Evolutionary conservation across 2,113 vertebrate genomes (phyloP).

Genomic region (Entelurus aequoreus): DNA sequence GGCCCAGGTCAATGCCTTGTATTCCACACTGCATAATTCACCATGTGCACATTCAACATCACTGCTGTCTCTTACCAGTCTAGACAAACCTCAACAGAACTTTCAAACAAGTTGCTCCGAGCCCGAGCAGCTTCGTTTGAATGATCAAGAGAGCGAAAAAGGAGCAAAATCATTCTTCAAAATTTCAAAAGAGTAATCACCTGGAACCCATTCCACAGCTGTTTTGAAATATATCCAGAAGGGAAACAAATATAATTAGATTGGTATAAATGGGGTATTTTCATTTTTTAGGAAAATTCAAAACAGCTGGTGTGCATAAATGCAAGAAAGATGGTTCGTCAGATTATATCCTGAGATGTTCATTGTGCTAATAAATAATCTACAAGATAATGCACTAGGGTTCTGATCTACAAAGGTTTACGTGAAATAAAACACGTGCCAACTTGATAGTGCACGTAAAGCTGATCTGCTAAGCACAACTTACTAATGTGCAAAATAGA

Average conservation of each 20-base stretch:
- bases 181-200: constrained; percentile 53
- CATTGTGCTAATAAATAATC: not conserved
- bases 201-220: constrained; percentile 66
- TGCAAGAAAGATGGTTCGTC: constrained; percentile 40
- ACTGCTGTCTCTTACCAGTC: not conserved
- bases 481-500: too few relatives aligned
- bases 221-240: constrained; percentile 24
- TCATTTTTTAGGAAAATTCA: constrained; percentile 43
- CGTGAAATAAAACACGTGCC: too few relatives aligned
- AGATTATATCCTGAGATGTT: constrained; percentile 24
- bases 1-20: constrained; percentile 5
- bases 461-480: too few relatives aligned
- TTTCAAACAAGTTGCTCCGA: too few relatives aligned
- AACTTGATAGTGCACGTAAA: too few relatives aligned
- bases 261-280: constrained; percentile 25
- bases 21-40: constrained; percentile 12
- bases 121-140: too few relatives aligned
- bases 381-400: not conserved
- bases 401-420: too few relatives aligned
- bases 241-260: constrained; percentile 29
- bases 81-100: constrained; percentile 1
- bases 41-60: constrained; percentile 3
- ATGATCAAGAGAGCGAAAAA: constrained; percentile 2
- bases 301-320: constrained; percentile 31
- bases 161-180: constrained; percentile 34